These are phyloP conservation scores for Eucidaris tribuloides DNA, from an alignment of 35 echinoderm and acorn worm species.

Conservation along the genomic window DNA sequence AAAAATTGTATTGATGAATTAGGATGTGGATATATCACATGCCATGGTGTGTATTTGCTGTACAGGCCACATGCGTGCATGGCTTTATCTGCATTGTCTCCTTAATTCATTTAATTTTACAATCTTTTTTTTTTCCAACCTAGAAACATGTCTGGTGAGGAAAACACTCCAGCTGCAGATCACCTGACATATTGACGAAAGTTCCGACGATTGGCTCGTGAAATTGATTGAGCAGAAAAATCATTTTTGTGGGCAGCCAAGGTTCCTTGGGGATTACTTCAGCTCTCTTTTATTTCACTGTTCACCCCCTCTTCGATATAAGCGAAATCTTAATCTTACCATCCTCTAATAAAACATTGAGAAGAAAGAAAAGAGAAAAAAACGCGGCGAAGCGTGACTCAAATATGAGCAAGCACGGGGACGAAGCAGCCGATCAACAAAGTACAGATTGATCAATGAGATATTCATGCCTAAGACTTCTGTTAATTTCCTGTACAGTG, in stretches of 20 bases:
- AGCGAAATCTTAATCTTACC: slow-evolving; percentile 89
- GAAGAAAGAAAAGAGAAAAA: slow-evolving; percentile 97
- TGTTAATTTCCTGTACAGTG: too few species aligned
- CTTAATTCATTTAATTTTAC: too few species aligned
- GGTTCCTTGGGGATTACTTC: slow-evolving; percentile 84
- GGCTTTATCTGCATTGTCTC: too few species aligned
- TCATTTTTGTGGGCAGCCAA: slow-evolving; percentile 78
- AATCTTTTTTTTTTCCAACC: neutral
- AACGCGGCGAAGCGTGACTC: slow-evolving; percentile 88
- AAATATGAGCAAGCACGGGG: slow-evolving; percentile 83
- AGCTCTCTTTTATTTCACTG: slow-evolving; percentile 66
- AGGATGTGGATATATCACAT: too few species aligned
- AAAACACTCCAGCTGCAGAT: neutral
- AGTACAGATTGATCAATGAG: slow-evolving; percentile 64
- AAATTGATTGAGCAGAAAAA: slow-evolving; percentile 91
- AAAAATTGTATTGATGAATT: too few species aligned
- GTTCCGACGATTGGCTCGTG: slow-evolving; percentile 39
- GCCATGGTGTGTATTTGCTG: neutral
- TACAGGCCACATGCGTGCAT: too few species aligned
- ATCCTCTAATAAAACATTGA: slow-evolving; percentile 91
- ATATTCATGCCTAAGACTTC: too few species aligned
- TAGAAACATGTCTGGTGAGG: neutral
- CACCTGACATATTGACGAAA: neutral
- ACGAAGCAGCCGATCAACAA: slow-evolving; percentile 57
- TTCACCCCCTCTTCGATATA: slow-evolving; percentile 87